phyloP scores from a whole-genome alignment of 1,140 invertebrate genomes.

The Dendroctonus ponderosae region DNA sequence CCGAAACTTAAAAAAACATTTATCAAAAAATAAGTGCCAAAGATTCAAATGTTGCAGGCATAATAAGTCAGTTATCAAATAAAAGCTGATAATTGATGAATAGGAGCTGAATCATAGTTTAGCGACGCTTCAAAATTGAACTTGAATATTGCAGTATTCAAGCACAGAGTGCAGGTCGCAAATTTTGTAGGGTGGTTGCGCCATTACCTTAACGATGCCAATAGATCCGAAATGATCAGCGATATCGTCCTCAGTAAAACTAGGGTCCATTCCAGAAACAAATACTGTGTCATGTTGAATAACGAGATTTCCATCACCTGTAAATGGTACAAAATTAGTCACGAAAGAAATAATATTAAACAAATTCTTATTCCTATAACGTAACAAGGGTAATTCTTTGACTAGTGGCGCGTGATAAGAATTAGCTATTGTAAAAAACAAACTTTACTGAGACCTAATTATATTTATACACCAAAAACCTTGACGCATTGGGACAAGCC shows the following conservation, averaged over 20 bases:
- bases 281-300: conserved; percentile 93
- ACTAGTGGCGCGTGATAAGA: no score
- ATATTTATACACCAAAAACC: no score
- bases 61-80: conserved; percentile 36
- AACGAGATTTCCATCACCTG: conserved; percentile 63
- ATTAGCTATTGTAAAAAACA: no score
- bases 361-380: no score
- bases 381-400: no score
- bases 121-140: conserved; percentile 48
- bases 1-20: conserved; percentile 1
- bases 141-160: conserved; percentile 44
- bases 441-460: no score
- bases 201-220: conserved; percentile 89
- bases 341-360: no score
- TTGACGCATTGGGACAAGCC: no score
- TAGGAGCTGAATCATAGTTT: conserved; percentile 42
- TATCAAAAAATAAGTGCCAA: not conserved
- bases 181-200: conserved; percentile 14
- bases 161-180: conserved; percentile 50
- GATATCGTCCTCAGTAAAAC: conserved; percentile 83
- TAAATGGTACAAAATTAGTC: conserved; percentile 25
- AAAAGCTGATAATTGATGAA: conserved; percentile 36
- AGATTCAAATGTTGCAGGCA: conserved; percentile 36
- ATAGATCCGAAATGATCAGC: conserved; percentile 92
- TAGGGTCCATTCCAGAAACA: conserved; percentile 86